Conservation (phyloP, 2,888 invertebrate genomes). For the Limnephilus rhombicus region DNA sequence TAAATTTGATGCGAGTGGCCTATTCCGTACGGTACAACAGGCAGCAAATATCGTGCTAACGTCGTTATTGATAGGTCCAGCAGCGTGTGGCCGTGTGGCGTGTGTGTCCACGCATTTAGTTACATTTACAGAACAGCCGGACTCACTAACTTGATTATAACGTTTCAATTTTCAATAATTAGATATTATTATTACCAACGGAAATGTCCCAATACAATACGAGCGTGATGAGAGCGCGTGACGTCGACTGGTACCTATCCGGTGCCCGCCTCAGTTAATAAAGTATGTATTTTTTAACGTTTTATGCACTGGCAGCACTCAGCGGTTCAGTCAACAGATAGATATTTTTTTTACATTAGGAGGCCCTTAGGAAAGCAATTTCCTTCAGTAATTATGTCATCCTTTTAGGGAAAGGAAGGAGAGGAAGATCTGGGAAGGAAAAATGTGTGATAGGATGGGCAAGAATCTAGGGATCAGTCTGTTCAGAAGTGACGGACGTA, state of each 20-base stretch:
- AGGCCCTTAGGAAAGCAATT: too few species aligned
- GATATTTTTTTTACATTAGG: background rate
- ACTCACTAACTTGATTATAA: slow-evolving; percentile 62
- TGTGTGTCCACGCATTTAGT: slow-evolving; percentile 4
- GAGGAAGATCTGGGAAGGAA: too few species aligned
- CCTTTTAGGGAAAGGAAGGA: too few species aligned
- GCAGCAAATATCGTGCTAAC: background rate
- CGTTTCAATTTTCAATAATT: slow-evolving; percentile 65
- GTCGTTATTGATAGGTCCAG: slow-evolving; percentile 15
- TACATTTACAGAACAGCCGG: background rate
- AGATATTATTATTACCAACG: slow-evolving; percentile 51
- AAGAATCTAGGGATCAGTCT: too few species aligned
- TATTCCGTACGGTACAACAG: background rate
- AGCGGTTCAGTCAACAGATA: background rate
- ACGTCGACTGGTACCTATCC: background rate
- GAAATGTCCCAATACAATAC: slow-evolving; percentile 51
- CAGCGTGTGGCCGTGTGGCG: slow-evolving; percentile 11
- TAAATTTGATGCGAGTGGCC: too few species aligned
- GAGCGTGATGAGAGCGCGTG: slow-evolving; percentile 39
- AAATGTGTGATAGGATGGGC: too few species aligned
- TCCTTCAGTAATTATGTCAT: too few species aligned
- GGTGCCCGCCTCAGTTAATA: background rate
- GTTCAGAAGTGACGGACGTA: too few species aligned
- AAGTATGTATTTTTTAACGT: background rate
- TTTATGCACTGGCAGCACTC: background rate